phyloP scores from a whole-genome alignment of 2,113 vertebrate species.

The Takifugu flavidus region DNA sequence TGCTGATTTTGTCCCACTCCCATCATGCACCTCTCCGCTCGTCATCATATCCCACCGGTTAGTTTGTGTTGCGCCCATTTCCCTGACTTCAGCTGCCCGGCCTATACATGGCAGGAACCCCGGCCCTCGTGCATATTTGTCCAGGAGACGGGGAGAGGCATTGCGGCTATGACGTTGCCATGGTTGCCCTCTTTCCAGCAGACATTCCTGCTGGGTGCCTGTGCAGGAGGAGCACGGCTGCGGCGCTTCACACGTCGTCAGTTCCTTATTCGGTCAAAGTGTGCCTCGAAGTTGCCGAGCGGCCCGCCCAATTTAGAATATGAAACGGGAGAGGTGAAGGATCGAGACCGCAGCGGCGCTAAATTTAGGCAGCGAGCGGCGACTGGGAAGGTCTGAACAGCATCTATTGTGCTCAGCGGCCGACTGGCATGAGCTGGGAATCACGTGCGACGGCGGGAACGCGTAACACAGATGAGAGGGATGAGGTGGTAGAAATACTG shows the following conservation, averaged over 20 bases:
- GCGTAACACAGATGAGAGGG: neutral
- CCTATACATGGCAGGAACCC: neutral
- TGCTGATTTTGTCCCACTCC: too few species aligned
- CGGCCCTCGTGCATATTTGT: constrained; percentile 17
- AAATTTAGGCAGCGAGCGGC: constrained; percentile 60
- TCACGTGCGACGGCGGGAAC: neutral
- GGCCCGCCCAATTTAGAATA: constrained; percentile 65
- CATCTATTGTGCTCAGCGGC: constrained; percentile 33
- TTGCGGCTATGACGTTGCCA: constrained; percentile 49
- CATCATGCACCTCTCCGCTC: too few species aligned
- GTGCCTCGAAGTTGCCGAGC: constrained; percentile 60
- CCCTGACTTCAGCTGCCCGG: neutral
- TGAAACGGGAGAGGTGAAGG: constrained; percentile 46
- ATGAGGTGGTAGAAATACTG: neutral
- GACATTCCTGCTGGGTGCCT: constrained; percentile 58
- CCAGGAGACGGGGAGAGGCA: constrained; percentile 24
- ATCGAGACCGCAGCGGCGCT: constrained; percentile 31
- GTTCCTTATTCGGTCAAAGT: constrained; percentile 75
- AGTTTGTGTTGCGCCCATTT: neutral
- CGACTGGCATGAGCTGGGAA: neutral
- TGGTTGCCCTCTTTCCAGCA: constrained; percentile 36
- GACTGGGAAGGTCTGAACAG: constrained; percentile 44
- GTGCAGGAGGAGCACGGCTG: constrained; percentile 41
- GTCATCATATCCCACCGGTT: too few species aligned
- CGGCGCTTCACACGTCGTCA: constrained; percentile 23